These are phyloP conservation scores for Heterohyrax brucei DNA, from an alignment of 2,797 vertebrate genomes.

Conservation along the genomic window DNA sequence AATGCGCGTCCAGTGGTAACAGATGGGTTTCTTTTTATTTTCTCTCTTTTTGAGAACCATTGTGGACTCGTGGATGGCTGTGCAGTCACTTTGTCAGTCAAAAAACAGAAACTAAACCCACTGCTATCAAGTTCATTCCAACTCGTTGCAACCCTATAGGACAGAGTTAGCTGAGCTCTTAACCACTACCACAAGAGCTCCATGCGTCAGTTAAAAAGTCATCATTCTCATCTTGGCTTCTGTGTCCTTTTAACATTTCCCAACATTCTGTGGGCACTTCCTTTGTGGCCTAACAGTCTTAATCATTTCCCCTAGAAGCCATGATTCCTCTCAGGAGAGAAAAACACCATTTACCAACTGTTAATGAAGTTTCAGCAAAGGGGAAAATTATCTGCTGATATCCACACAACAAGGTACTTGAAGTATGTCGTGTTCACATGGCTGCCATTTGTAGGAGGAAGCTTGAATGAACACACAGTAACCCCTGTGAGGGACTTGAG, in stretches of 20 bases:
- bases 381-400: not conserved
- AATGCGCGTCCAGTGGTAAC: not conserved
- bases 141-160: too few relatives aligned
- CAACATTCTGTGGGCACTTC: not conserved
- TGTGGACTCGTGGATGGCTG: too few relatives aligned
- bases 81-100: not conserved
- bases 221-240: slow-evolving; percentile 2
- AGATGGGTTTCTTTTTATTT: slow-evolving; percentile 53
- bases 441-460: too few relatives aligned
- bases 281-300: not conserved
- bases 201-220: not conserved
- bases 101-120: not conserved
- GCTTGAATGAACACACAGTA: too few relatives aligned
- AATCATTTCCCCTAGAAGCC: too few relatives aligned
- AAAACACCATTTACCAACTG: slow-evolving; percentile 37
- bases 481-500: not conserved
- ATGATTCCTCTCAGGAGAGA: not conserved
- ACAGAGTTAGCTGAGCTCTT: too few relatives aligned
- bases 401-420: not conserved
- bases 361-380: not conserved
- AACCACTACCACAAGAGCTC: too few relatives aligned
- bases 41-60: not conserved
- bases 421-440: too few relatives aligned
- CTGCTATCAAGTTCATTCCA: too few relatives aligned
- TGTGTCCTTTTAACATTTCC: not conserved